These are phyloP conservation scores for Acanthosoma haemorrhoidale DNA, from an alignment of 2,888 invertebrate species.

Conservation along the genomic window DNA sequence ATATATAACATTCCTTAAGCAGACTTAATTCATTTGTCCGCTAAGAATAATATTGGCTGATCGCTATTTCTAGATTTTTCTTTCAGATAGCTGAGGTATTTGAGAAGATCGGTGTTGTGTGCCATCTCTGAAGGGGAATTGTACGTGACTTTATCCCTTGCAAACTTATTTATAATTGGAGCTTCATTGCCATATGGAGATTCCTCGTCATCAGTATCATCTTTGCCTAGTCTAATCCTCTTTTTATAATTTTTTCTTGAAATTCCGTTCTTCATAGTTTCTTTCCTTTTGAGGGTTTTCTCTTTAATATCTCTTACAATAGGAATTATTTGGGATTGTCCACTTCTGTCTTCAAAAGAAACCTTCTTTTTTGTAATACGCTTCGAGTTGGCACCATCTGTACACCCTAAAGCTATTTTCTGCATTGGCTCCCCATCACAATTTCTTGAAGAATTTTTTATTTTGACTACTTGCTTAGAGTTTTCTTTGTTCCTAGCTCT, in stretches of 20 bases:
- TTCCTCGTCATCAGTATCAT: not conserved
- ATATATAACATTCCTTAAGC: too few relatives aligned
- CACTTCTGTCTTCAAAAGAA: too few relatives aligned
- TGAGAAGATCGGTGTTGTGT: not conserved
- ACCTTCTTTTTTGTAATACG: too few relatives aligned
- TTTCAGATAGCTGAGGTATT: not conserved
- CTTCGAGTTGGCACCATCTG: too few relatives aligned
- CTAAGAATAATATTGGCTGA: not conserved
- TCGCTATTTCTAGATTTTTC: not conserved
- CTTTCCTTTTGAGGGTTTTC: not conserved
- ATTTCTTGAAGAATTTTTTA: not conserved
- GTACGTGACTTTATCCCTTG: not conserved
- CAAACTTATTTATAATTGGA: not conserved
- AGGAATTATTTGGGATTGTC: too few relatives aligned
- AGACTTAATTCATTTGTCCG: too few relatives aligned
- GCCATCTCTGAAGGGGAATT: not conserved
- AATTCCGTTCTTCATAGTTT: not conserved
- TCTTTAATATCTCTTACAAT: not conserved
- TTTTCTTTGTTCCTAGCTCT: not conserved
- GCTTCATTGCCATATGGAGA: not conserved
- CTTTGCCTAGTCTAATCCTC: not conserved
- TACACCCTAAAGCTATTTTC: too few relatives aligned
- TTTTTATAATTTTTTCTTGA: not conserved
- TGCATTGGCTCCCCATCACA: too few relatives aligned
- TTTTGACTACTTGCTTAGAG: not conserved